Percentiles rank a stretch among this genome's conserved stretches.
Evolutionary conservation across 2,888 invertebrate genomes (phyloP).

Genomic region (Lepidocyrtinus sp.): DNA sequence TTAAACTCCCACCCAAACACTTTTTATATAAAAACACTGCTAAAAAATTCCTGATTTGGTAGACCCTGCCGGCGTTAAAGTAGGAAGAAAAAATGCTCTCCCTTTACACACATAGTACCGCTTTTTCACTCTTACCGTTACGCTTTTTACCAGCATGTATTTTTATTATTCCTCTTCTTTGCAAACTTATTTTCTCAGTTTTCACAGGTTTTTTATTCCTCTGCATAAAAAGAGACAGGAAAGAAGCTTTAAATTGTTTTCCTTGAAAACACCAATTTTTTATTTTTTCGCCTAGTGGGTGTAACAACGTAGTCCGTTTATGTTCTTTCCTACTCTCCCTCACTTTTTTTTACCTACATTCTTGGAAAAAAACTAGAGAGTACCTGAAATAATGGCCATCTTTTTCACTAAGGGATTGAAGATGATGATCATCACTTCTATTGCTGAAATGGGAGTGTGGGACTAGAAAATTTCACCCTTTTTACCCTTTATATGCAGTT

Average conservation of each 20-base stretch:
- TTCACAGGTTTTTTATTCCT: neutral
- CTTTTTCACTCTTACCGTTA: no score
- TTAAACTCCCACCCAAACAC: constrained; percentile 19
- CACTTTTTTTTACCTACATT: no score
- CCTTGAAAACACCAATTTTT: constrained; percentile 31
- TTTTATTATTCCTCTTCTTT: neutral
- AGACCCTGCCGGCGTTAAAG: neutral
- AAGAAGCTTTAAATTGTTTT: constrained; percentile 35
- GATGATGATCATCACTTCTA: neutral
- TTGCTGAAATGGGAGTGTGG: neutral
- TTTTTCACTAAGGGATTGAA: neutral
- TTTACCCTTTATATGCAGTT: neutral
- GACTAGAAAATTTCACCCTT: neutral
- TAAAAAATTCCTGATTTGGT: neutral
- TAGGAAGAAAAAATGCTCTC: no score
- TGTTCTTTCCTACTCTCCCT: neutral
- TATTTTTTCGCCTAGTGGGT: constrained; percentile 1
- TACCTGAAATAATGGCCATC: neutral
- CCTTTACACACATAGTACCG: no score
- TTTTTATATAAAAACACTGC: neutral
- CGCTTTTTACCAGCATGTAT: neutral
- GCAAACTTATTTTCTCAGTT: neutral
- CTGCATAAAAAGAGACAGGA: neutral
- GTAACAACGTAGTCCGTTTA: neutral
- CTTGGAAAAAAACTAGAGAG: neutral